These are phyloP conservation scores for Drosophila busckii DNA, from an alignment of 1,140 invertebrate genomes.

Conservation along the genomic window DNA sequence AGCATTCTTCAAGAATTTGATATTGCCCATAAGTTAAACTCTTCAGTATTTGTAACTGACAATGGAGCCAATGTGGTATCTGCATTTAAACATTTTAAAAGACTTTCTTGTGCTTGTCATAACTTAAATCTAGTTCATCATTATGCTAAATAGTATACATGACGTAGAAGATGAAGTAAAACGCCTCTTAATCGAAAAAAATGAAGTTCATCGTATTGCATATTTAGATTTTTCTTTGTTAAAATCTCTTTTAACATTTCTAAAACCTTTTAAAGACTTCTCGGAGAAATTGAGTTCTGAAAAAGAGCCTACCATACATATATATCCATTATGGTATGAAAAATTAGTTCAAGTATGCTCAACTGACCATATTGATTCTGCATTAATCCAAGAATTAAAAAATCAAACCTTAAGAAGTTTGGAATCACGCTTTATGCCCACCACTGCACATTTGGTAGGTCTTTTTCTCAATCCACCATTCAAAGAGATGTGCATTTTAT, in stretches of 20 bases:
- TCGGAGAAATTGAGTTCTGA: conserved; percentile 8
- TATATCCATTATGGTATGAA: conserved; percentile 10
- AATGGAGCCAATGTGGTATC: conserved; percentile 5
- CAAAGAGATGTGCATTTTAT: no score
- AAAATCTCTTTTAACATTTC: conserved; percentile 5
- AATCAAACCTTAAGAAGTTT: no score
- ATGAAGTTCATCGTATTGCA: conserved; percentile 11
- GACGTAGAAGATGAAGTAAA: conserved; percentile 8
- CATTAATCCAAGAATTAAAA: no score
- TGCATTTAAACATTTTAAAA: conserved; percentile 8
- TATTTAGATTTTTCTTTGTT: conserved; percentile 9
- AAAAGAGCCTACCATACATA: conserved; percentile 11
- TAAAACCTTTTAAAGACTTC: conserved; percentile 17
- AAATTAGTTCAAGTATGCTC: no score
- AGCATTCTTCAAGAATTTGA: no score
- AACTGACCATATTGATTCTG: no score
- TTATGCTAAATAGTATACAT: not conserved
- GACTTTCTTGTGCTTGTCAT: conserved; percentile 10
- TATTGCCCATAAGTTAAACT: no score
- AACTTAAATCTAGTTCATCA: conserved; percentile 5
- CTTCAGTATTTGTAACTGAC: conserved; percentile 1
- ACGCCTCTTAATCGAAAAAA: conserved; percentile 5
- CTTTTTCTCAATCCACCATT: no score
- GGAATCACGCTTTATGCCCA: no score
- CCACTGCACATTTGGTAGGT: no score